Evolutionary conservation across 2,113 vertebrate species (phyloP), one percentile per base, ranked within the genome.

Genomic region (Centropus bengalensis): DNA sequence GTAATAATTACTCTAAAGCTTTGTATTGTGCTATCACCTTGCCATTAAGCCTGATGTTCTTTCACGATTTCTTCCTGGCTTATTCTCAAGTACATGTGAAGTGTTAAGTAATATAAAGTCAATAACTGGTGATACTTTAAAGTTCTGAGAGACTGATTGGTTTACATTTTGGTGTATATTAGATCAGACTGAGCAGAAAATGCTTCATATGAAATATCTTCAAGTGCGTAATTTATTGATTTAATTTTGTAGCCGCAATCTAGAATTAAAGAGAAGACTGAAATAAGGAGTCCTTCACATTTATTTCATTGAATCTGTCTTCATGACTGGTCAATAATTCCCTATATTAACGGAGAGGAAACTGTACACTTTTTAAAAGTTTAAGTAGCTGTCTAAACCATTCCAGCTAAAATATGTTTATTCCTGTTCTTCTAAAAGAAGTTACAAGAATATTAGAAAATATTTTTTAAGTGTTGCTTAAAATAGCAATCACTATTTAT

Each of bases 191-290:
- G 38, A 91, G 27, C 36, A 71, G 82, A 85, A 91, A 67, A 88
- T 44, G 75, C 75, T 86, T 87, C 60, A 56, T 70, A 28, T 55
- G 55, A 83, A 91, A 87, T 44, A 85, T 76, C 45, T 36, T 52
- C 0, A 1, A 67, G 33, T 83, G 77, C 86, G 56, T 90, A 95
- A 95, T 93, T 20, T 30, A 86, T 93, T 94, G 92, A 94, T 94
- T 88, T 90, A 90, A 94, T 95, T 96, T 86, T 88, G 88, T 88
- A 90, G 82, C 64, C 68, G 77, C 82, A 42, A 94, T 67, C 67
- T 60, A 58, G 68, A 92, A 42, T 89, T 82, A 79, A 91, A 84
- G 66, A 82, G 58, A 33, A 60, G 60, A 59, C 6, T 33, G 21
- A 80, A 94, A 59, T 73, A 79, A 66, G 23, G 56, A 86, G 36